Percentiles rank a stretch among this genome's conserved stretches.
Evolutionary conservation across 2,113 vertebrate genomes (phyloP).

Genomic region (Megaleporinus macrocephalus): DNA sequence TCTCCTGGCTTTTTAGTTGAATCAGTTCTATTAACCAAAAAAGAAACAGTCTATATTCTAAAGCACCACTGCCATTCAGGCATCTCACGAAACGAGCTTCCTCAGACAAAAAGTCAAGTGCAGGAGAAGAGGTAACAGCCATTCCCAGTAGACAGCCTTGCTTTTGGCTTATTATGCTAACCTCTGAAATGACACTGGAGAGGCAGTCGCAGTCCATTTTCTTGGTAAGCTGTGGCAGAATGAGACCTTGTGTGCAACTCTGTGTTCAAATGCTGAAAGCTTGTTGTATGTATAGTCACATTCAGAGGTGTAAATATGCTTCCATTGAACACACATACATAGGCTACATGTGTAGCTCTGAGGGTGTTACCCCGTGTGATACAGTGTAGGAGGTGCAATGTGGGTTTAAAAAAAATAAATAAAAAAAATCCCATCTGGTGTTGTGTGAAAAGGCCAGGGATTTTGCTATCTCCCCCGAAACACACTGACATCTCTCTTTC

Average conservation of each 20-base stretch:
- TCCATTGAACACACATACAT: background rate
- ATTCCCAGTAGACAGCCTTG: background rate
- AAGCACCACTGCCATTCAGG: background rate
- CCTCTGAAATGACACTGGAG: background rate
- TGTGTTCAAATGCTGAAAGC: constrained; percentile 6
- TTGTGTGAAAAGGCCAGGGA: constrained; percentile 24
- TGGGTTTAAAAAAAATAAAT: background rate
- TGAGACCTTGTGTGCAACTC: background rate
- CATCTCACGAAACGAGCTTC: background rate
- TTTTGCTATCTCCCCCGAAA: background rate
- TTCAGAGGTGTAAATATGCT: constrained; percentile 23
- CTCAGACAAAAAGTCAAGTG: background rate
- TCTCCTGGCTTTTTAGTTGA: too few relatives aligned
- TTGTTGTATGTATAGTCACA: constrained; percentile 27
- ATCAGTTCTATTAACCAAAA: background rate
- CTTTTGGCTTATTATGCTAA: background rate
- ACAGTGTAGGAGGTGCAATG: constrained; percentile 24
- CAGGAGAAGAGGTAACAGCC: background rate
- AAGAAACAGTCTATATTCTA: background rate
- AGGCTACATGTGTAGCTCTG: background rate
- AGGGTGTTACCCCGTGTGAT: constrained; percentile 33
- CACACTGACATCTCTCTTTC: background rate
- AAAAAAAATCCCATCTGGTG: constrained; percentile 43
- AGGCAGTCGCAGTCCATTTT: background rate
- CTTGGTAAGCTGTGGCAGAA: background rate